These are phyloP conservation scores for Cyanoramphus novaezelandiae DNA, from an alignment of 2,113 vertebrate genomes.

Conservation along the genomic window DNA sequence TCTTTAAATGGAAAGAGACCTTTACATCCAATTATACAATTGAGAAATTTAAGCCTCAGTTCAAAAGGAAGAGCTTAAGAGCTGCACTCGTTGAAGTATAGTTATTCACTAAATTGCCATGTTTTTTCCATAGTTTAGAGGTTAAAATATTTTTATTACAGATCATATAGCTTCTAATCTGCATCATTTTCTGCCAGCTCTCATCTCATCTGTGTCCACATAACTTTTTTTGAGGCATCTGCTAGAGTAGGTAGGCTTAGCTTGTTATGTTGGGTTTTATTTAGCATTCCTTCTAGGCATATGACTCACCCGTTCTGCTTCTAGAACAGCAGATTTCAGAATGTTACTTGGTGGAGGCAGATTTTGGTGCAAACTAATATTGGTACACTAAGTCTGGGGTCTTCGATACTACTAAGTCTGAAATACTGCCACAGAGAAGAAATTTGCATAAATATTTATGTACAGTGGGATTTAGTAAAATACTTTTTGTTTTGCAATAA, in stretches of 20 bases:
- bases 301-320: neutral
- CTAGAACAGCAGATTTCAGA: neutral
- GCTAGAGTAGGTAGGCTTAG: constrained; percentile 24
- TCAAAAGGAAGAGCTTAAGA: neutral
- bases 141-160: neutral
- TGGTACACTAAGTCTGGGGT: neutral
- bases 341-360: neutral
- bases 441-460: neutral
- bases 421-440: neutral
- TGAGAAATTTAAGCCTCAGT: neutral
- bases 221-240: constrained; percentile 29
- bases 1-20: neutral
- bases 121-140: neutral
- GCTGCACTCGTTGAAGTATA: neutral
- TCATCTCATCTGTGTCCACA: neutral
- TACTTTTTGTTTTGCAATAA: neutral
- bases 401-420: neutral
- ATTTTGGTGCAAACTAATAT: neutral
- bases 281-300: constrained; percentile 10
- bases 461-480: neutral
- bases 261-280: constrained; percentile 21
- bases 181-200: constrained; percentile 12
- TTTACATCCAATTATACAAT: neutral
- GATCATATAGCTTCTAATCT: neutral
- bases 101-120: neutral